Evolutionary conservation across 2,888 invertebrate species (phyloP).

Genomic region (Schizaphis graminum): DNA sequence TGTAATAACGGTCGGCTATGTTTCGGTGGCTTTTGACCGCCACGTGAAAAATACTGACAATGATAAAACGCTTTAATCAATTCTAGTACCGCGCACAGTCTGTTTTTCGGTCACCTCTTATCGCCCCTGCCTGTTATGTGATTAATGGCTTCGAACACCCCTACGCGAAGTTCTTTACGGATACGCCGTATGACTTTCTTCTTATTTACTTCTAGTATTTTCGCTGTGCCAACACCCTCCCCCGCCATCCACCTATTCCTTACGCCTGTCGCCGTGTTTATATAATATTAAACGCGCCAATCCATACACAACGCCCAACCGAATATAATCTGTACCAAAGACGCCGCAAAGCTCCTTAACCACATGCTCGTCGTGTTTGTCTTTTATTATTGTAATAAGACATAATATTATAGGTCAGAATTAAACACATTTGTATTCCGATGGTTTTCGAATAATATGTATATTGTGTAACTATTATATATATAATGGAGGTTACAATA

Average conservation of each 20-base stretch:
- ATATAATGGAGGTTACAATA: background rate
- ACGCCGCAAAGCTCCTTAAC: conserved; percentile 34
- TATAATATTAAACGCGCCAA: conserved; percentile 2
- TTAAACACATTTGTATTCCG: conserved; percentile 30
- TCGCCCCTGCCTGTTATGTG: conserved; percentile 41
- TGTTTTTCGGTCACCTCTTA: conserved; percentile 59
- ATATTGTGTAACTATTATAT: background rate
- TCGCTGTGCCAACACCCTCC: background rate
- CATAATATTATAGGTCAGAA: conserved; percentile 2
- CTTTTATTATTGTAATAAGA: conserved; percentile 5
- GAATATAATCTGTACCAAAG: conserved; percentile 24
- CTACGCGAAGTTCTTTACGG: conserved; percentile 37
- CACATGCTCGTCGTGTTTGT: conserved; percentile 2
- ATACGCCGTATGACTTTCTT: conserved; percentile 42
- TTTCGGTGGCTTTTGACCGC: conserved; percentile 46
- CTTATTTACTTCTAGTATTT: conserved; percentile 5
- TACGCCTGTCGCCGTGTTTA: background rate
- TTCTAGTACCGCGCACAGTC: conserved; percentile 36
- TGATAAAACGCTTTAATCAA: conserved; percentile 64
- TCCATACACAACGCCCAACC: conserved; percentile 31
- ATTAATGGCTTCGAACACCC: conserved; percentile 55
- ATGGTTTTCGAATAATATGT: background rate
- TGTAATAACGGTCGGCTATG: conserved; percentile 9
- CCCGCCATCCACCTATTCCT: too few species aligned
- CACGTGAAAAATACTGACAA: conserved; percentile 57